phyloP scores from a whole-genome alignment of 2,113 vertebrate species.

The Epinephelus lanceolatus region DNA sequence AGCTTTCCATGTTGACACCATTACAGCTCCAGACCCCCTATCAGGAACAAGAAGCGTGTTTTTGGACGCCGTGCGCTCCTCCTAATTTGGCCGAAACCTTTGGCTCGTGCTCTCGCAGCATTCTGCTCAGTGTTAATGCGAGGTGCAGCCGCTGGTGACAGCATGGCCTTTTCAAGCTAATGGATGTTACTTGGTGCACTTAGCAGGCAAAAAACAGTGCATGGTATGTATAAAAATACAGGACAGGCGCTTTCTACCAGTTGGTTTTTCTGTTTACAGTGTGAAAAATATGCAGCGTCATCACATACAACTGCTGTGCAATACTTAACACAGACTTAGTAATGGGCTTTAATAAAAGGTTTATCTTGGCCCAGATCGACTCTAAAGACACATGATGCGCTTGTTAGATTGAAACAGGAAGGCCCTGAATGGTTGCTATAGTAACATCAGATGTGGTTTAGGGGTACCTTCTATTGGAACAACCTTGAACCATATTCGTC shows the following conservation, averaged over 20 bases:
- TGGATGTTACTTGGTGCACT: conserved; percentile 35
- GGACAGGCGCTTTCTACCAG: background rate
- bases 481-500: background rate
- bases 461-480: conserved; percentile 13
- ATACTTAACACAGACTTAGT: background rate
- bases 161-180: conserved; percentile 3
- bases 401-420: conserved; percentile 44
- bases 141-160: background rate
- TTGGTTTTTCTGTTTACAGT: background rate
- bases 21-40: background rate
- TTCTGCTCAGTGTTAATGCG: conserved; percentile 20
- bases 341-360: no score
- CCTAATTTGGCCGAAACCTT: background rate
- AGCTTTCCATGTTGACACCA: conserved; percentile 8
- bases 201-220: background rate
- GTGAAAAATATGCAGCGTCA: background rate
- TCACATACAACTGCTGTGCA: no score
- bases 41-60: background rate
- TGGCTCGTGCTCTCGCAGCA: background rate
- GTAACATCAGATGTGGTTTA: conserved; percentile 34
- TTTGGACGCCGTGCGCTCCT: background rate
- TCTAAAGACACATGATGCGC: background rate
- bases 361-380: background rate
- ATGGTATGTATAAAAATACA: background rate
- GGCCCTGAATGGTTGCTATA: conserved; percentile 11